phyloP scores from a whole-genome alignment of 2,888 invertebrate species.

The Mamestra brassicae region DNA sequence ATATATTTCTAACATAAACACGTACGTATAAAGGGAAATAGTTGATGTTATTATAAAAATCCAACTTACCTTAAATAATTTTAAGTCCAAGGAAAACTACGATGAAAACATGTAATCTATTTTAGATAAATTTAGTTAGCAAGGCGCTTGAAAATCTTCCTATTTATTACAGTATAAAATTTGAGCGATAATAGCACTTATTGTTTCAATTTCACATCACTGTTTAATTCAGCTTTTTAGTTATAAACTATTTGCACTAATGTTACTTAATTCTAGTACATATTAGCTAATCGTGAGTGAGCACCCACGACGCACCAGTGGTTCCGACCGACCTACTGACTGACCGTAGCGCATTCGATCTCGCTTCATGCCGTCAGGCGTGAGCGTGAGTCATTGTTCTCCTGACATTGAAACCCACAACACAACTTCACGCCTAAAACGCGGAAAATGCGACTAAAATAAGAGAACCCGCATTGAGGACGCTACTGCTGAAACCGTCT shows the following conservation, averaged over 20 bases:
- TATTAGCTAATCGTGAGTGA: constrained; percentile 71
- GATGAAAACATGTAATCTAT: constrained; percentile 78
- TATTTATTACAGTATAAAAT: constrained; percentile 46
- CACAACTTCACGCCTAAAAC: constrained; percentile 67
- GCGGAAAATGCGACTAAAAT: constrained; percentile 51
- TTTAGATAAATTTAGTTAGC: constrained; percentile 77
- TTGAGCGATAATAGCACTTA: constrained; percentile 62
- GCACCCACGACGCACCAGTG: constrained; percentile 61
- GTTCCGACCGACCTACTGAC: constrained; percentile 76
- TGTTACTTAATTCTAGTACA: constrained; percentile 71
- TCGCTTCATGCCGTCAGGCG: constrained; percentile 47
- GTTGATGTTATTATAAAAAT: constrained; percentile 9
- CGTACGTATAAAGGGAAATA: background rate
- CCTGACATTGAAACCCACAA: constrained; percentile 68
- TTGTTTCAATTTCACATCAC: constrained; percentile 78
- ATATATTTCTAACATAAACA: constrained; percentile 13
- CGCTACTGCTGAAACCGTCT: constrained; percentile 31
- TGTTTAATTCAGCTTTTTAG: constrained; percentile 70
- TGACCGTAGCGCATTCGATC: constrained; percentile 75
- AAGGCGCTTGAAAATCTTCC: constrained; percentile 68
- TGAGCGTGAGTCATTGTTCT: constrained; percentile 76
- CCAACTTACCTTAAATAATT: constrained; percentile 77
- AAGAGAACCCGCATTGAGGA: constrained; percentile 28
- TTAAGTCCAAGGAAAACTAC: constrained; percentile 71
- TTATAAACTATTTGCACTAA: constrained; percentile 66